Evolutionary conservation across 1,140 invertebrate genomes (phyloP).

Genomic region (Tetramorium simillimum): DNA sequence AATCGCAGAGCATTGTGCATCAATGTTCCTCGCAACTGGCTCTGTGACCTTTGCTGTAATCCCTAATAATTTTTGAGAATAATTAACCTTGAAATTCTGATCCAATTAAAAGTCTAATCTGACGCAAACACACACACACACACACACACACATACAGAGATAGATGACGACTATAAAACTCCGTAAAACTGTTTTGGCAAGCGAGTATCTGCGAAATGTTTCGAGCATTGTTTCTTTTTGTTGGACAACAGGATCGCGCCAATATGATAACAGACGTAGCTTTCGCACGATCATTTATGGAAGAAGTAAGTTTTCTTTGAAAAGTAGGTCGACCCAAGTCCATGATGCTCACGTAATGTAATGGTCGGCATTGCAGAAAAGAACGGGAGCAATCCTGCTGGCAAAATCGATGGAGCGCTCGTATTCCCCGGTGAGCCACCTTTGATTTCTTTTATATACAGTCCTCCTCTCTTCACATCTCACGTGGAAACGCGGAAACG

Average conservation of each 20-base stretch:
- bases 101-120: not conserved
- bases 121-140: too few species aligned
- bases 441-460: constrained; percentile 44
- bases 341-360: constrained; percentile 62
- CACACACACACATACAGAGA: too few species aligned
- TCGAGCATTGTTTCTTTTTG: not conserved
- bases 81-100: not conserved
- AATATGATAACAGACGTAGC: constrained; percentile 3
- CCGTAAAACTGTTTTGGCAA: not conserved
- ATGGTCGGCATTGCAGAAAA: constrained; percentile 42
- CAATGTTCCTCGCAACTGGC: not conserved
- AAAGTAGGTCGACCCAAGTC: constrained; percentile 66
- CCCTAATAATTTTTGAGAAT: not conserved
- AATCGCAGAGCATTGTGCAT: not conserved
- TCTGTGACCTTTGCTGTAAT: not conserved
- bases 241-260: not conserved
- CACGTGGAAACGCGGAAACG: not conserved
- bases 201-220: not conserved
- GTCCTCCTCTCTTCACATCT: not conserved
- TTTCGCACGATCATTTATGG: constrained; percentile 41
- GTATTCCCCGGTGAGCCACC: constrained; percentile 55
- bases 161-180: not conserved
- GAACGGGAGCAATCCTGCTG: constrained; percentile 68
- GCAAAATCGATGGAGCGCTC: constrained; percentile 74
- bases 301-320: constrained; percentile 58